phyloP scores from a whole-genome alignment of 2,113 vertebrate genomes.

The Tragelaphus strepsiceros region DNA sequence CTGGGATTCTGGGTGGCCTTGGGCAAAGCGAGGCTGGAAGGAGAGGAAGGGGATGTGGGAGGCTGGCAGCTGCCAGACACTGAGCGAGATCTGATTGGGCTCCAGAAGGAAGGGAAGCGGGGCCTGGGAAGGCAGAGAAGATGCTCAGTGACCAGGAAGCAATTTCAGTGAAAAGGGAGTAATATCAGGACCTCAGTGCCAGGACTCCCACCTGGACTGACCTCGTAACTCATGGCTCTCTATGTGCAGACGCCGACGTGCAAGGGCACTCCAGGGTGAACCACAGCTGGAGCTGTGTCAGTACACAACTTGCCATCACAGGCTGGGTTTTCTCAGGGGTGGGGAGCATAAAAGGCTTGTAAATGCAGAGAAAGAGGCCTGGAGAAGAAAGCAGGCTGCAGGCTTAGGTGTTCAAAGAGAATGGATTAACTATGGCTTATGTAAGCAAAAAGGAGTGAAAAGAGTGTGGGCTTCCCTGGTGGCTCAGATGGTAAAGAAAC shows the following conservation, averaged over 20 bases:
- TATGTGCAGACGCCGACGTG: fast-evolving
- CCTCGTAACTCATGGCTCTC: too few relatives aligned
- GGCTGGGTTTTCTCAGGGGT: not conserved
- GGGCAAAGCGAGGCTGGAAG: not conserved
- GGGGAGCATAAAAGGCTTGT: not conserved
- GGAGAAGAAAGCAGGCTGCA: not conserved
- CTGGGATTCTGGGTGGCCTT: fast-evolving
- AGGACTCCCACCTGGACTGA: not conserved
- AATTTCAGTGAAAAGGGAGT: not conserved
- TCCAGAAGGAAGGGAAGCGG: not conserved
- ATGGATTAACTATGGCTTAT: too few relatives aligned
- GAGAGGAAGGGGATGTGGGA: not conserved
- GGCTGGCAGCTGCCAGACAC: not conserved
- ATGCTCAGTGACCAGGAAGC: not conserved
- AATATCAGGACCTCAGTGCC: not conserved
- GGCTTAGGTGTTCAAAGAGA: not conserved
- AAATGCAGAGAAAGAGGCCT: not conserved
- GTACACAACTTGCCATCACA: fast-evolving
- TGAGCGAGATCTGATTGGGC: not conserved
- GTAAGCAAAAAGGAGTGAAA: not conserved
- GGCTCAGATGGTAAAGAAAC: not conserved
- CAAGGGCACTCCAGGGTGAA: not conserved
- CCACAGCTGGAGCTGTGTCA: fast-evolving
- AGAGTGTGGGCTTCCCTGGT: not conserved
- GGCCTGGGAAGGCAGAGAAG: not conserved